These are phyloP conservation scores for Vespertilio murinus DNA, from an alignment of 2,797 vertebrate species.

Conservation along the genomic window DNA sequence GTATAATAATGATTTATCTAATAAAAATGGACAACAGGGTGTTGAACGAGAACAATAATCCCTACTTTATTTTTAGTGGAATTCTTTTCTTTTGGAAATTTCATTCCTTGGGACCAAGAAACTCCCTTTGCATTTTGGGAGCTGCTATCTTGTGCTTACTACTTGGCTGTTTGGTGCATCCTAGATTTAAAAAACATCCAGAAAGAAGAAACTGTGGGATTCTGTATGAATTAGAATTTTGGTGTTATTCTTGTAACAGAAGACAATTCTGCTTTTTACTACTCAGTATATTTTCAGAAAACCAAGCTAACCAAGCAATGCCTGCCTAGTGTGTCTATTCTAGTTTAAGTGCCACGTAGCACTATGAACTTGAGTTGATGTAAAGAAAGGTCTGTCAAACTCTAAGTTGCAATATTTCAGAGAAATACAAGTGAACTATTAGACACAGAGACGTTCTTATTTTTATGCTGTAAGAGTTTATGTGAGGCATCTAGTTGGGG, in stretches of 20 bases:
- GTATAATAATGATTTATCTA: not conserved
- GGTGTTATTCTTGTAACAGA: not conserved
- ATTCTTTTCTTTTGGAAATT: not conserved
- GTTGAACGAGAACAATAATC: not conserved
- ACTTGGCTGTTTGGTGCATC: not conserved
- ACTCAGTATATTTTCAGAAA: not conserved
- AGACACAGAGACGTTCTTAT: not conserved
- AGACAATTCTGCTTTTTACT: not conserved
- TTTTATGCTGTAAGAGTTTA: not conserved
- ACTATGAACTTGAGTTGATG: not conserved
- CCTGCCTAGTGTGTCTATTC: accelerated
- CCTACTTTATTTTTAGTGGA: not conserved
- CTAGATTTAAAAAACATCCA: not conserved
- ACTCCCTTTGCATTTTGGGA: not conserved
- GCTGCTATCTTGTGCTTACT: not conserved
- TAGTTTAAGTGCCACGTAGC: not conserved
- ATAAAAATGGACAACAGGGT: not conserved
- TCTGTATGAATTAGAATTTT: not conserved
- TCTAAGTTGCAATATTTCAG: not conserved
- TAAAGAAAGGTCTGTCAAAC: not conserved
- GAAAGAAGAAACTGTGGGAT: not conserved
- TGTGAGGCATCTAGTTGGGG: not conserved
- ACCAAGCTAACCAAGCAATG: not conserved
- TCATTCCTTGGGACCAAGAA: not conserved
- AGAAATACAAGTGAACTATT: not conserved